Percentiles rank a stretch among this genome's conserved stretches.
Evolutionary conservation across 2,888 invertebrate species (phyloP).

Genomic region (Ptycholaimellus sp.): DNA sequence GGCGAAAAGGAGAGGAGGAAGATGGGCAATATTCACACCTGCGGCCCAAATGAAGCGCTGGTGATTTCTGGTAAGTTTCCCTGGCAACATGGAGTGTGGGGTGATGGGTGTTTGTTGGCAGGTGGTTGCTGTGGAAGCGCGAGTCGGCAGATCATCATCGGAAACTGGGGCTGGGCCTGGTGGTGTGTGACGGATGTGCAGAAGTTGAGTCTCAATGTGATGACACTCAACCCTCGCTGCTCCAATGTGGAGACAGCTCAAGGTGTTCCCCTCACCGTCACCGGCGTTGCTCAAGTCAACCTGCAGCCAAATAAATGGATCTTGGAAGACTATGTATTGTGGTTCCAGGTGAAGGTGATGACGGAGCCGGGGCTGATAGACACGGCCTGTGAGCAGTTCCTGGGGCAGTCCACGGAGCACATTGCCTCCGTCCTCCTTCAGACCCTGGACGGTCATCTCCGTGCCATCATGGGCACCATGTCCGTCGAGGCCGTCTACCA

Average conservation of each 20-base stretch:
- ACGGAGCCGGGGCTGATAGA: conserved; percentile 75
- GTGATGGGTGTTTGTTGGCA: conserved; percentile 31
- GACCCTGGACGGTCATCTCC: conserved; percentile 42
- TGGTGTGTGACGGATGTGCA: conserved; percentile 90
- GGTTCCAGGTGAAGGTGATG: conserved; percentile 45
- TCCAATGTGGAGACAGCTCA: conserved; percentile 85
- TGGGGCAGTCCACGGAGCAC: conserved; percentile 62
- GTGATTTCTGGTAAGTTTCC: conserved; percentile 63
- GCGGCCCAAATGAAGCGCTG: conserved; percentile 86
- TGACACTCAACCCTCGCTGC: conserved; percentile 87
- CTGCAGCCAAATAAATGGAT: too few relatives aligned
- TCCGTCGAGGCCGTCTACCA: conserved; percentile 92
- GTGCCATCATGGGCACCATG: conserved; percentile 80
- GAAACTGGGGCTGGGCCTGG: conserved; percentile 96
- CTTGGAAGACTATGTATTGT: too few relatives aligned
- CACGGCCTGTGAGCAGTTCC: conserved; percentile 84
- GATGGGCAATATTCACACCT: conserved; percentile 92
- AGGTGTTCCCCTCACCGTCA: conserved; percentile 66
- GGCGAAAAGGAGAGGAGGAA: too few relatives aligned
- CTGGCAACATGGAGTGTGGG: neutral
- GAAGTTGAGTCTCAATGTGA: conserved; percentile 54
- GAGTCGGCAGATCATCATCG: conserved; percentile 66
- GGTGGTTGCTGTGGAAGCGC: conserved; percentile 83
- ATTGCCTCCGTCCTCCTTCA: conserved; percentile 75
- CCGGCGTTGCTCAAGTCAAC: conserved; percentile 89